Base-by-base conservation (phyloP, 1,140 invertebrate genomes). In the Cherax destructor region DNA sequence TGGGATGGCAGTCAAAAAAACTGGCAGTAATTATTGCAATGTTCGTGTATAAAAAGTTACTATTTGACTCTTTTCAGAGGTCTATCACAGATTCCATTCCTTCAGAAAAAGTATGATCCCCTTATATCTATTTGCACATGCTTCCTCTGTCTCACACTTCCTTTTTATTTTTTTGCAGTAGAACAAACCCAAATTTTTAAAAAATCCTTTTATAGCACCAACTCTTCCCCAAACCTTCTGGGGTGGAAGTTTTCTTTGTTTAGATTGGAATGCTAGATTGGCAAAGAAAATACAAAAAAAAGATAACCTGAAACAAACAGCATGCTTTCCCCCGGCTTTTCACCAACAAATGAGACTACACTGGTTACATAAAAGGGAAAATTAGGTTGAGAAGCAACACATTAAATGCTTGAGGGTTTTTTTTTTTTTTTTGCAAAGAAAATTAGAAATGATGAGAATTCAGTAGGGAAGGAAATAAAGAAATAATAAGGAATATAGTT, bases 1-100 rank as follows among this genome's bases (percentile, higher is more conserved):
- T 91, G 69, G 30, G 77, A 59, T 85, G 83, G 83, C 77, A 85
- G 88, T 90, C 72, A 91, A 76, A 91, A n/a, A 59, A 91, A 56
- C 52, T 91, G 89, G 89, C 89, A 91, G 89, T 91, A 91, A 41
- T 91, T 91, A 91, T 91, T 91, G 89, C 89, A 84, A 76, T 80
- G 56, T 83, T 77, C 49, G 50, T 81, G 86, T 88, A 88, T 41
- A 88, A 88, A 88, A 74, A 88, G 86, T 86, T 76, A 52, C 24
- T 74, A 52, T 86, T 65, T 52, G 69, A 86, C 69, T 86, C 47
- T 69, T 47, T 76, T 79, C 59, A 85, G 85, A 72, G 89, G 83
- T 86, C 80, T 91, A 91, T 91, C 89, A 91, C 89, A 91, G 89
- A 76, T 85, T 79, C 77, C 47, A 65, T 18, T 72, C 83, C 78